Base-by-base conservation (phyloP, 2,113 vertebrate species). In the Merops nubicus region DNA sequence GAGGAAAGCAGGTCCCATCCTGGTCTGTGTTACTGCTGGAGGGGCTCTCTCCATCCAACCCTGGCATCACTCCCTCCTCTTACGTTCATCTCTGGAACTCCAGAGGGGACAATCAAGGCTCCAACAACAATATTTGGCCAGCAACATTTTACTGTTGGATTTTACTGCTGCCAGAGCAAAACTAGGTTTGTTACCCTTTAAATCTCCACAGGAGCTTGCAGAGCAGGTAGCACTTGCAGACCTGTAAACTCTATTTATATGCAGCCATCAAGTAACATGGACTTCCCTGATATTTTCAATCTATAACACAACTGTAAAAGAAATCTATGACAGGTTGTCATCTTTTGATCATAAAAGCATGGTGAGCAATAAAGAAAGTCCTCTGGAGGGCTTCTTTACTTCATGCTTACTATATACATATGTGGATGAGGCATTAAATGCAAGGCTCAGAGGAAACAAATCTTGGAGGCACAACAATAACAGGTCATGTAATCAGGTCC, bases 401-500 rank as follows among this genome's bases (percentile, higher is more conserved):
- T 96, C 47, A 60, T 59, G 47, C 34, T 91, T 89, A 83, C 64
- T 80, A 69, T 77, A 72, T 75, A 88, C 89, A 89, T 91, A 92
- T 79, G 88, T 76, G 84, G 63, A 91, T 59, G 60, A 94, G 59
- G 40, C 54, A 85, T 73, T 90, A 78, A 84, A 88, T 81, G 65
- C 54, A 79, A 76, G 60, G 83, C 57, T 75, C 13, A 88, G 42
- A 69, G 47, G 28, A 91, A 93, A 94, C 23, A 84, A 91, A 60
- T 81, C 76, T 79, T 76, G 74, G 90, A 94, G 88, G 51, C 16
- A 69, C n/a, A 97, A 93, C 86, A 97, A 97, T 48, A 94, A 72
- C 38, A 78, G 81, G 29, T 85, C 95, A 80, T n/a, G 74, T 81
- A 89, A 95, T 95, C 82, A 69, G 76, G 77, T 70, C 79, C 60